Percentiles rank a stretch among this genome's conserved stretches.
Evolutionary conservation across 2,888 invertebrate genomes (phyloP).

Genomic region (Dryobota labecula): DNA sequence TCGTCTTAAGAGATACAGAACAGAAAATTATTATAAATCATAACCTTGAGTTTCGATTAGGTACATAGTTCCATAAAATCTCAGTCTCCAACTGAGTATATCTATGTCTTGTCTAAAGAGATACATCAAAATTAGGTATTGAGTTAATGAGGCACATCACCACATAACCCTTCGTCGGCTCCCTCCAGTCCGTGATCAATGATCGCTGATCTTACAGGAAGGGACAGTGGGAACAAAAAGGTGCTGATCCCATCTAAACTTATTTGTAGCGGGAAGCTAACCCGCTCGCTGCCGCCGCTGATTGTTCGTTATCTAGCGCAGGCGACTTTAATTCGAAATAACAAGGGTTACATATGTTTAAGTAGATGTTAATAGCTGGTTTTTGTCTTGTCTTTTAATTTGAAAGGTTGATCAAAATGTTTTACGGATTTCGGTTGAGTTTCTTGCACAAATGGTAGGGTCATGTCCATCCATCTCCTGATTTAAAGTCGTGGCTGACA

Average conservation of each 20-base stretch:
- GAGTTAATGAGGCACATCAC: slow-evolving; percentile 57
- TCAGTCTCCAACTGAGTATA: background rate
- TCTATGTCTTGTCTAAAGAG: too few relatives aligned
- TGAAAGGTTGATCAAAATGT: background rate
- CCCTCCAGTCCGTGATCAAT: slow-evolving; percentile 61
- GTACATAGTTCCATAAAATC: background rate
- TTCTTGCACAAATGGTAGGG: background rate
- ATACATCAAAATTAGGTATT: background rate
- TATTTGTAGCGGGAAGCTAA: slow-evolving; percentile 67
- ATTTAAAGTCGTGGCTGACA: too few relatives aligned
- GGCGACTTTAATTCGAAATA: slow-evolving; percentile 59
- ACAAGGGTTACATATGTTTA: slow-evolving; percentile 54
- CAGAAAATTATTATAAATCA: too few relatives aligned
- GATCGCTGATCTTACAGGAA: slow-evolving; percentile 79
- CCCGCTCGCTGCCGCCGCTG: slow-evolving; percentile 51
- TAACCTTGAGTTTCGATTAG: background rate
- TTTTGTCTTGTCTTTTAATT: background rate
- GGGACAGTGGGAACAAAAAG: slow-evolving; percentile 70
- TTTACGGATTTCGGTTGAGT: background rate
- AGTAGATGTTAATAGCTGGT: slow-evolving; percentile 35
- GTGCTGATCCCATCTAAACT: slow-evolving; percentile 75
- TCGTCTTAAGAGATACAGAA: too few relatives aligned
- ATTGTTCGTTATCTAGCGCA: slow-evolving; percentile 63
- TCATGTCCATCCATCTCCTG: too few relatives aligned
- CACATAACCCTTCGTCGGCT: slow-evolving; percentile 22